Conservation (phyloP, 1,140 invertebrate species). For the Dendroctonus valens region DNA sequence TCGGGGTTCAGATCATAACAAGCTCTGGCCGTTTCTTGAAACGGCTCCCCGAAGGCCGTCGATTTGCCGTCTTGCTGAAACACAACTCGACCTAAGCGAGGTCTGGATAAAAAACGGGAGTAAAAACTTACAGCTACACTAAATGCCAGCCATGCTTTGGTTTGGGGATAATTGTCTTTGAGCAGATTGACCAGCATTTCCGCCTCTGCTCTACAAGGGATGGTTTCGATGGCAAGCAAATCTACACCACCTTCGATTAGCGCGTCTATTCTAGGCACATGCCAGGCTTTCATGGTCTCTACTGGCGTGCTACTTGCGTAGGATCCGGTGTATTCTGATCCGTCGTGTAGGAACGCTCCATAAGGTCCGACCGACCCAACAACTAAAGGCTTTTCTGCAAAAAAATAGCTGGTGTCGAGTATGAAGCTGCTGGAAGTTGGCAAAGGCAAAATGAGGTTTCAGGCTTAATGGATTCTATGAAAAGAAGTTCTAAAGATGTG, state of each 20-base stretch:
- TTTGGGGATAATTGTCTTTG: constrained; percentile 64
- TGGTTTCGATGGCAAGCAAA: constrained; percentile 84
- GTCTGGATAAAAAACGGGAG: background rate
- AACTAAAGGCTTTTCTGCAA: constrained; percentile 59
- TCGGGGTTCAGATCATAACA: constrained; percentile 64
- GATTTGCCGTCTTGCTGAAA: constrained; percentile 59
- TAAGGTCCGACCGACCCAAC: constrained; percentile 89
- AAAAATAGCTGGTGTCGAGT: too few relatives aligned
- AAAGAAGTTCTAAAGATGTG: too few relatives aligned
- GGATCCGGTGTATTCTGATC: constrained; percentile 84
- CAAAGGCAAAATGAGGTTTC: too few relatives aligned
- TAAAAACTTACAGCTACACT: constrained; percentile 66
- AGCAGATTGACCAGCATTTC: constrained; percentile 75
- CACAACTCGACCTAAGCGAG: background rate
- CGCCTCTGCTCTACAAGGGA: constrained; percentile 80
- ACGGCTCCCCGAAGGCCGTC: constrained; percentile 73
- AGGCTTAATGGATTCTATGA: too few relatives aligned
- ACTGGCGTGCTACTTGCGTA: constrained; percentile 70
- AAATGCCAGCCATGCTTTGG: constrained; percentile 82
- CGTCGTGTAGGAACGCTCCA: constrained; percentile 81
- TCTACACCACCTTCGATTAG: constrained; percentile 77
- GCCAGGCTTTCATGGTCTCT: constrained; percentile 75
- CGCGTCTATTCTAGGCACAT: constrained; percentile 71
- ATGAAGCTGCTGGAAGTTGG: too few relatives aligned
- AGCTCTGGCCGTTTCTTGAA: constrained; percentile 56